A percentile compares a stretch with the other conserved stretches of the same genome.
phyloP scores from a whole-genome alignment of 2,888 invertebrate species.

The Melinaea marsaeus region DNA sequence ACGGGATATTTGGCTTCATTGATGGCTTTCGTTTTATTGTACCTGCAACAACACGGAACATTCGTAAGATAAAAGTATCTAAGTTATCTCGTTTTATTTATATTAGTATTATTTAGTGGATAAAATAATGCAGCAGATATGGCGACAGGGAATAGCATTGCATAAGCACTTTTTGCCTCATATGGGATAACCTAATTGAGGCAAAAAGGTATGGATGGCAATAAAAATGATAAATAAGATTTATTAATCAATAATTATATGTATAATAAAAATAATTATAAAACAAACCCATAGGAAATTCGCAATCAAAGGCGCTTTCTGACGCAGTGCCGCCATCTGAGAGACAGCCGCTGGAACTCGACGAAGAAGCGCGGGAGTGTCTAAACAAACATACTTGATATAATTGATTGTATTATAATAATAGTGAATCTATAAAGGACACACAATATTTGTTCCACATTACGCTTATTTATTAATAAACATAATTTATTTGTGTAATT shows the following conservation, averaged over 20 bases:
- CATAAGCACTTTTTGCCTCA: no score
- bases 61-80: no score
- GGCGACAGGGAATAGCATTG: no score
- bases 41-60: slow-evolving; percentile 54
- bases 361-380: slow-evolving; percentile 88
- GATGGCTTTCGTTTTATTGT: slow-evolving; percentile 96
- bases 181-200: no score
- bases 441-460: neutral
- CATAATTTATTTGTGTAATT: no score
- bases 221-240: slow-evolving; percentile 7
- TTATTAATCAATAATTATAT: neutral
- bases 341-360: slow-evolving; percentile 90
- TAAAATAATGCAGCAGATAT: no score
- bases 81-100: no score
- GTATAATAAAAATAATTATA: neutral
- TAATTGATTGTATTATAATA: neutral
- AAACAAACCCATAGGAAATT: slow-evolving; percentile 83
- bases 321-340: slow-evolving; percentile 86
- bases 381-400: slow-evolving; percentile 46
- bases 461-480: neutral
- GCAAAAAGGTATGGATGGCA: slow-evolving; percentile 8
- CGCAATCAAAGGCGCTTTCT: slow-evolving; percentile 85
- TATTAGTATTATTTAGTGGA: no score
- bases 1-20: slow-evolving; percentile 92
- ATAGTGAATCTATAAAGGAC: neutral